These are phyloP conservation scores for Sporophila hypoxantha DNA, from an alignment of 2,113 vertebrate species.

Conservation along the genomic window DNA sequence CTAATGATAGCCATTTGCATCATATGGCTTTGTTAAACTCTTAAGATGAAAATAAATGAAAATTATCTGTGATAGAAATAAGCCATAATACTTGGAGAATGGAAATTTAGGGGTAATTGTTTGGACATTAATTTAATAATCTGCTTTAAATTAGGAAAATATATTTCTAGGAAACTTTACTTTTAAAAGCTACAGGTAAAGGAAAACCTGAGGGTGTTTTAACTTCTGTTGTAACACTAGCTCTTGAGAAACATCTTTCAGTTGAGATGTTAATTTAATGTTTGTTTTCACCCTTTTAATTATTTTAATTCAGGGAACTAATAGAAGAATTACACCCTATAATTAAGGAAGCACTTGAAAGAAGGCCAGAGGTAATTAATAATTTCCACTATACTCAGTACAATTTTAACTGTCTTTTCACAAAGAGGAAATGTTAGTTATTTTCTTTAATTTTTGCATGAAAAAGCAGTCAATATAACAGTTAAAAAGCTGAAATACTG, in stretches of 20 bases:
- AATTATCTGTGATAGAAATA: not conserved
- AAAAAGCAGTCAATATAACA: not conserved
- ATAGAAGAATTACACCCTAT: conserved; percentile 97
- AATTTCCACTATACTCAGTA: not conserved
- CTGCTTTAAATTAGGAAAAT: not conserved
- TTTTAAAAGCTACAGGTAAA: not conserved
- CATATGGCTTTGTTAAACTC: not conserved
- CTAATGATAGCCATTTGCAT: not conserved
- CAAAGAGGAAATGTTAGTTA: not conserved
- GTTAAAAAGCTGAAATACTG: not conserved
- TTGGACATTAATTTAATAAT: not conserved
- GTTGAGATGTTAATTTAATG: not conserved
- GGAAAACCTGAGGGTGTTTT: not conserved
- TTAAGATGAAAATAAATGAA: not conserved
- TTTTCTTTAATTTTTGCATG: not conserved
- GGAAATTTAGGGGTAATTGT: not conserved
- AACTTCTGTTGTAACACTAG: not conserved
- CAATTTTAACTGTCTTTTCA: not conserved
- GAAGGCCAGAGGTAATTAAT: conserved; percentile 92
- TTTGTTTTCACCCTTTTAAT: not conserved
- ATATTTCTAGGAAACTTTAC: not conserved
- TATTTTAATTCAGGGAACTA: conserved; percentile 80
- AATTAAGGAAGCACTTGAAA: conserved; percentile 98
- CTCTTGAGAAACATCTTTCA: not conserved
- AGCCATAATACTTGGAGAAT: not conserved